phyloP scores from a whole-genome alignment of 1,140 invertebrate species.

The Caenorhabditis inopinata region DNA sequence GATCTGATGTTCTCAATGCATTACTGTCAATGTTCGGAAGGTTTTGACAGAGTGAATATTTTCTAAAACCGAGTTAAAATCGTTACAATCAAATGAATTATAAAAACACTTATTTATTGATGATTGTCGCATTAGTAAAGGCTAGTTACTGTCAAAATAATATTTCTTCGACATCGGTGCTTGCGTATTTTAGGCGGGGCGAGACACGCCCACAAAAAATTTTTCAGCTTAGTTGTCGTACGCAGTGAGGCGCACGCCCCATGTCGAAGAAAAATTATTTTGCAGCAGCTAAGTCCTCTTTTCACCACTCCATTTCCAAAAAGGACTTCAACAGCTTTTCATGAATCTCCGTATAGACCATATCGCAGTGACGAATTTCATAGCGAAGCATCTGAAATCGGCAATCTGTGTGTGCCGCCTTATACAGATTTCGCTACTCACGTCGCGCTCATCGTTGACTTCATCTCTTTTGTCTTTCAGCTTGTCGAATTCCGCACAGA shows the following conservation, averaged over 20 bases:
- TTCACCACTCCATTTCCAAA: constrained; percentile 60
- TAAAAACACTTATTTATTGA: no score
- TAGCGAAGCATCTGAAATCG: constrained; percentile 51
- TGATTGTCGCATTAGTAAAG: no score
- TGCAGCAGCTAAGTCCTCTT: neutral
- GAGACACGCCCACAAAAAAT: no score
- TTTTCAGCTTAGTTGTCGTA: no score
- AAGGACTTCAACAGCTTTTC: constrained; percentile 58
- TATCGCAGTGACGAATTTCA: constrained; percentile 57
- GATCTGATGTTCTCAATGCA: constrained; percentile 3
- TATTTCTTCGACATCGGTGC: no score
- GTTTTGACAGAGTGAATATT: neutral
- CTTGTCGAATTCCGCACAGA: constrained; percentile 51
- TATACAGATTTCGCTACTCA: neutral
- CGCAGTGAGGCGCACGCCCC: no score
- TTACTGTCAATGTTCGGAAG: constrained; percentile 11
- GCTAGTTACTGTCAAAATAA: no score
- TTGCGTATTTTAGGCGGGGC: no score
- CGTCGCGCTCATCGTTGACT: constrained; percentile 52
- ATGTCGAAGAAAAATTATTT: neutral
- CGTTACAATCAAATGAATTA: no score
- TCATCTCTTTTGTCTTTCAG: constrained; percentile 45
- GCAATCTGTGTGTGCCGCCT: no score
- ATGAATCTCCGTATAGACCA: constrained; percentile 55
- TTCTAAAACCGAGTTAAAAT: no score